phyloP scores from a whole-genome alignment of 2,113 vertebrate genomes.

The Pelusios castaneus region DNA sequence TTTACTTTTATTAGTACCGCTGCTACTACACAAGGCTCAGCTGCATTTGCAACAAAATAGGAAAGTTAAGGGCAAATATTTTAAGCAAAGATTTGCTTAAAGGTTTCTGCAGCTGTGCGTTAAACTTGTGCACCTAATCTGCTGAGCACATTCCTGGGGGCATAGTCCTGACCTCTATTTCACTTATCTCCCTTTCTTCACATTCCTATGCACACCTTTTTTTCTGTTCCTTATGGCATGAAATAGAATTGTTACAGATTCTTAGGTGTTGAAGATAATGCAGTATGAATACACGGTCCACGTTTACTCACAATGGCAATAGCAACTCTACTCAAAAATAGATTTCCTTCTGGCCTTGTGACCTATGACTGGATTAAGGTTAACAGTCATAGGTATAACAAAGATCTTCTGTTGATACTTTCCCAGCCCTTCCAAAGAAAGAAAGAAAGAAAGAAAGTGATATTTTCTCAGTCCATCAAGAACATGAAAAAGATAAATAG shows the following conservation, averaged over 20 bases:
- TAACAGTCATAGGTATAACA: not conserved
- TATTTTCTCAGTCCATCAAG: not conserved
- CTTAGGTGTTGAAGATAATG: not conserved
- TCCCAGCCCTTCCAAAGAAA: too few species aligned
- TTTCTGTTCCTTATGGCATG: not conserved
- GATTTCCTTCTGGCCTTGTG: not conserved
- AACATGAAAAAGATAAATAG: not conserved
- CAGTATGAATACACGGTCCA: not conserved
- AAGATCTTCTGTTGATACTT: not conserved
- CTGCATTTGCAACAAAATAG: not conserved
- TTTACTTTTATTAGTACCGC: not conserved
- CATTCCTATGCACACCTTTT: fast-evolving
- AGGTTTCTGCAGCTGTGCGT: not conserved
- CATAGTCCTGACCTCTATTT: not conserved
- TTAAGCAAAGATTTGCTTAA: not conserved
- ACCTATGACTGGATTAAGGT: not conserved
- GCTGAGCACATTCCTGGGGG: not conserved
- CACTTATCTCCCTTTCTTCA: not conserved
- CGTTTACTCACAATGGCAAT: not conserved
- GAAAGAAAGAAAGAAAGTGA: too few species aligned
- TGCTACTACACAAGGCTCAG: not conserved
- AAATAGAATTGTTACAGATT: not conserved
- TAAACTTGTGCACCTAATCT: not conserved
- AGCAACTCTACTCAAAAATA: not conserved
- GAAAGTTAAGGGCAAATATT: not conserved